Percentiles rank a stretch among this genome's conserved stretches.
Conservation (phyloP, 2,113 vertebrate species). For the Callaeas wilsoni region DNA sequence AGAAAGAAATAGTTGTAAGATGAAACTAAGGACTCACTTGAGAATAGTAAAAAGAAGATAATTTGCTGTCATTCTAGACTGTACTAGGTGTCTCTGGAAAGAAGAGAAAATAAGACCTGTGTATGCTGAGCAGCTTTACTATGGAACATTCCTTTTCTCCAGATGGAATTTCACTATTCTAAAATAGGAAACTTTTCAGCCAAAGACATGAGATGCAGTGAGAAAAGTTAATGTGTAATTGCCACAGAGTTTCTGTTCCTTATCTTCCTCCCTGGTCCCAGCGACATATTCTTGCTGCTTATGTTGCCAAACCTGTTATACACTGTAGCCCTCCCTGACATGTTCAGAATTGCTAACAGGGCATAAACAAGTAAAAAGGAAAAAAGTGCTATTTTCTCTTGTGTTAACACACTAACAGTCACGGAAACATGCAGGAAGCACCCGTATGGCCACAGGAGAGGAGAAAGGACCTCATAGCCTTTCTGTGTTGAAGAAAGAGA, state of each 20-base stretch:
- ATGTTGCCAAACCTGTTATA: slow-evolving; percentile 23
- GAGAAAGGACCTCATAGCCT: background rate
- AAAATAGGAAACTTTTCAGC: background rate
- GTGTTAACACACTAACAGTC: background rate
- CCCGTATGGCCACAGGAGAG: background rate
- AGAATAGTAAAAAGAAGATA: background rate
- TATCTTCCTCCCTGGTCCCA: background rate
- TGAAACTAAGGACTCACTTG: background rate
- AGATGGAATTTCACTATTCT: background rate
- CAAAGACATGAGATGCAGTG: background rate
- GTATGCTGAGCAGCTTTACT: background rate
- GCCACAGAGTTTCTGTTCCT: background rate
- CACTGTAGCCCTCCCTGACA: background rate
- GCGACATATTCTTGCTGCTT: background rate
- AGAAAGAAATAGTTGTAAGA: background rate
- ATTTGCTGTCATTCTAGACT: background rate
- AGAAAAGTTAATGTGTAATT: slow-evolving; percentile 4
- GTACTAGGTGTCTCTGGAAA: background rate
- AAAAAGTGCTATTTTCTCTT: background rate
- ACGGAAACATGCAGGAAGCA: background rate
- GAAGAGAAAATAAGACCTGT: background rate
- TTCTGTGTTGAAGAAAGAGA: background rate
- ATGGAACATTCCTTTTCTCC: background rate
- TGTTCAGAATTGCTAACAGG: background rate
- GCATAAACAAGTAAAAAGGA: background rate